A percentile compares a stretch with the other conserved stretches of the same genome.
phyloP scores from a whole-genome alignment of 2,888 invertebrate species.

The Drosophila heteroneura region DNA sequence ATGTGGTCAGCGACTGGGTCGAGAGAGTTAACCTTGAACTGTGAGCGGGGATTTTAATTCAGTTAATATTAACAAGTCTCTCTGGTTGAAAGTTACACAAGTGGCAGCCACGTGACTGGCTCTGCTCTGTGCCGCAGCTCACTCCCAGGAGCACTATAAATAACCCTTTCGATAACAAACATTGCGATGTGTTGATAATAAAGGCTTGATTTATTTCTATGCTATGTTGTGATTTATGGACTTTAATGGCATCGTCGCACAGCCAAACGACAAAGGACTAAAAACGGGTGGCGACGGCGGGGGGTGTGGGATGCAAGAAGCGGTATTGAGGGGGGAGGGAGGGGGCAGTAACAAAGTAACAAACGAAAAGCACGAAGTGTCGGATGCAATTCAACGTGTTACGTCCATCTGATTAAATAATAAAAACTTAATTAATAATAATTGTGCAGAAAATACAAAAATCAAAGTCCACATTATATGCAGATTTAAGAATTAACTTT shows the following conservation, averaged over 20 bases:
- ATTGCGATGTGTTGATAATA: constrained; percentile 81
- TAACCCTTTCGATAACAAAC: constrained; percentile 81
- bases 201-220: constrained; percentile 81
- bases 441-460: neutral
- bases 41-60: constrained; percentile 59
- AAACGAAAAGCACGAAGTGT: neutral
- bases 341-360: constrained; percentile 7
- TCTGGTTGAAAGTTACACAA: constrained; percentile 49
- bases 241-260: constrained; percentile 71
- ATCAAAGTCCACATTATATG: neutral
- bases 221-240: constrained; percentile 78
- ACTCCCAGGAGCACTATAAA: constrained; percentile 76
- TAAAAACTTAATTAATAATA: neutral
- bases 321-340: neutral
- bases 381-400: constrained; percentile 49
- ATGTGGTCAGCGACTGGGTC: constrained; percentile 53
- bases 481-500: neutral
- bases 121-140: constrained; percentile 12
- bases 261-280: constrained; percentile 13
- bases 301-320: neutral
- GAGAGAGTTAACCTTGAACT: constrained; percentile 60
- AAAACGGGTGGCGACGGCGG: constrained; percentile 1
- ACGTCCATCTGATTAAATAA: constrained; percentile 31
- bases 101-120: constrained; percentile 22
- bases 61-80: constrained; percentile 63